phyloP scores from a whole-genome alignment of 2,113 vertebrate species.

The Ammodytes dubius region DNA sequence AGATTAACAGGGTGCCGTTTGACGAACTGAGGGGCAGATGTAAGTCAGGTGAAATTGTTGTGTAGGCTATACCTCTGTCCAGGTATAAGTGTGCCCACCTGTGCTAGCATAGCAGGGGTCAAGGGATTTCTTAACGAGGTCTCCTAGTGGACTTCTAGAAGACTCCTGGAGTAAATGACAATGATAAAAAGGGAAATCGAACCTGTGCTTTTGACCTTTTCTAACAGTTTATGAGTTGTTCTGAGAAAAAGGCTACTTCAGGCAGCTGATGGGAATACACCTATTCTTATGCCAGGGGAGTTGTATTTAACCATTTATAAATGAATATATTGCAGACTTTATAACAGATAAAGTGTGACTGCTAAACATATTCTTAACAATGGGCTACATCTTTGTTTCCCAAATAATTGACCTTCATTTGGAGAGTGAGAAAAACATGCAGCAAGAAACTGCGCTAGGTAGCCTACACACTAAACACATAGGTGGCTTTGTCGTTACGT shows the following conservation, averaged over 20 bases:
- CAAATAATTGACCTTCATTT: neutral
- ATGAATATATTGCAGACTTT: neutral
- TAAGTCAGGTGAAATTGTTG: constrained; percentile 7
- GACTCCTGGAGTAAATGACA: neutral
- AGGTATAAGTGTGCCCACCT: constrained; percentile 7
- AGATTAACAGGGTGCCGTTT: neutral
- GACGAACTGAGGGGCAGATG: neutral
- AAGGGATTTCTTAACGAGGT: neutral
- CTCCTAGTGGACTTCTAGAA: too few species aligned
- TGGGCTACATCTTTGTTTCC: neutral
- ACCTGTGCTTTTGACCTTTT: neutral
- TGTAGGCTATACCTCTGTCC: neutral
- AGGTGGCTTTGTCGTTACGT: neutral
- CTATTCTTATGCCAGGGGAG: neutral
- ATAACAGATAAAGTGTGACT: neutral
- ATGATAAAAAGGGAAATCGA: neutral
- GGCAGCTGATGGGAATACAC: neutral
- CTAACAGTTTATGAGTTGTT: neutral
- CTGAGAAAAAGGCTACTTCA: neutral
- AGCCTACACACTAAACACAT: neutral
- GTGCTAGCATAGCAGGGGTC: neutral
- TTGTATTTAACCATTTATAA: neutral
- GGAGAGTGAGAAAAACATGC: neutral
- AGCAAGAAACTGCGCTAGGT: neutral
- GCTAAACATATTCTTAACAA: neutral